A percentile compares a stretch with the other conserved stretches of the same genome.
These are phyloP conservation scores for Rhyacichthys aspro DNA, from an alignment of 2,797 vertebrate species.

Conservation along the genomic window DNA sequence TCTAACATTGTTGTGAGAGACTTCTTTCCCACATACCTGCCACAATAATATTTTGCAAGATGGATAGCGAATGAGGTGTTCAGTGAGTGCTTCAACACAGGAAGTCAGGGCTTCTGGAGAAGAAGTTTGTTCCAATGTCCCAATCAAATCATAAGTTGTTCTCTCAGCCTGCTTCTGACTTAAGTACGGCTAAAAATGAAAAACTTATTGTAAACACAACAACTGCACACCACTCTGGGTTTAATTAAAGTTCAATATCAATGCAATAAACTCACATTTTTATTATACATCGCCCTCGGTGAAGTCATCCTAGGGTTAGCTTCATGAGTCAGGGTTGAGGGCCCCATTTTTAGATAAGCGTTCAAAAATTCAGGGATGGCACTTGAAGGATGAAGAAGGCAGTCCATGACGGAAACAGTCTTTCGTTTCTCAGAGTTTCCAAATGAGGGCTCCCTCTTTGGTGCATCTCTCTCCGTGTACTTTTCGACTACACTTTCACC, in stretches of 20 bases:
- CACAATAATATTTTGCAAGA: conserved; percentile 75
- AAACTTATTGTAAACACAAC: no score
- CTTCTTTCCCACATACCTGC: conserved; percentile 68
- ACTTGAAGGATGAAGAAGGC: conserved; percentile 55
- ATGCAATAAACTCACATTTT: conserved; percentile 60
- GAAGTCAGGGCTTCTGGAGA: conserved; percentile 52
- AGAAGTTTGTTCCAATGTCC: conserved; percentile 47
- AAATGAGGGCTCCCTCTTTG: conserved; percentile 1
- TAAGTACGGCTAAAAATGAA: conserved; percentile 13
- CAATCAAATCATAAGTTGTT: conserved; percentile 44
- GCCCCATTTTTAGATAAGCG: conserved; percentile 44
- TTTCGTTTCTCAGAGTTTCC: conserved; percentile 20
- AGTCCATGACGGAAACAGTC: conserved; percentile 61
- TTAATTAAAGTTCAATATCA: background rate
- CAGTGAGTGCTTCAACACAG: conserved; percentile 73
- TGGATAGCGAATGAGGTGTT: conserved; percentile 73
- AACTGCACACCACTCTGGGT: no score
- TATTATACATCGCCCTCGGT: conserved; percentile 27
- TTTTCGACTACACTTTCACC: conserved; percentile 43
- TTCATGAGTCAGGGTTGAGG: conserved; percentile 17
- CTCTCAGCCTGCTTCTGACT: conserved; percentile 62
- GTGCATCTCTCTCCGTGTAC: conserved; percentile 11
- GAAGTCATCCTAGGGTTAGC: conserved; percentile 14
- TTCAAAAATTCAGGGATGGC: conserved; percentile 63
- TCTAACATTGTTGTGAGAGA: background rate